Percentiles rank a stretch among this genome's conserved stretches.
Conservation (phyloP, 2,797 vertebrate species). For the Heterohyrax brucei region DNA sequence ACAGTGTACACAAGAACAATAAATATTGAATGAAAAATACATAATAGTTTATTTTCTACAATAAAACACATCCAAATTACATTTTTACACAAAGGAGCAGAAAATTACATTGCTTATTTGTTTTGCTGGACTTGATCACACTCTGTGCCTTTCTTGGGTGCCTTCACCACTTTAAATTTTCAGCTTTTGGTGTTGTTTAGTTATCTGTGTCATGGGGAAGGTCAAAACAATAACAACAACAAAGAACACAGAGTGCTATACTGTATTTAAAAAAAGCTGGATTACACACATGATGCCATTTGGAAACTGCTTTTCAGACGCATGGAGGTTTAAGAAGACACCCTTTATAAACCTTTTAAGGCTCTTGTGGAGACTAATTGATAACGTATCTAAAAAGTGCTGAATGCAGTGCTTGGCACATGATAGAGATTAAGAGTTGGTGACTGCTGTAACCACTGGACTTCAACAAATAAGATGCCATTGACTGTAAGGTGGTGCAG, state of each 20-base stretch:
- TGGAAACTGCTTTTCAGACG: conserved; percentile 20
- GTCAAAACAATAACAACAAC: not conserved
- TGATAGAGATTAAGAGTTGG: not conserved
- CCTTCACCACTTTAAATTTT: not conserved
- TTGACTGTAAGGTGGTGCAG: not conserved
- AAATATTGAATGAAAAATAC: conserved; percentile 24
- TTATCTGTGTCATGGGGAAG: not conserved
- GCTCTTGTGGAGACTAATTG: not conserved
- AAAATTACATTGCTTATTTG: not conserved
- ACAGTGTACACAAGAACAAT: conserved; percentile 5
- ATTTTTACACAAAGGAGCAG: conserved; percentile 1
- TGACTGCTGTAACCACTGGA: not conserved
- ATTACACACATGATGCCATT: not conserved
- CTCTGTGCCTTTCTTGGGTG: not conserved
- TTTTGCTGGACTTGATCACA: not conserved
- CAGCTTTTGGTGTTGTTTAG: conserved; percentile 2
- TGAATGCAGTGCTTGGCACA: not conserved
- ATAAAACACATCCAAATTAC: not conserved
- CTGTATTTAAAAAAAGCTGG: not conserved
- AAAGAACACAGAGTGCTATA: not conserved
- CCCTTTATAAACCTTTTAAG: not conserved
- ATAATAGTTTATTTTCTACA: conserved; percentile 8
- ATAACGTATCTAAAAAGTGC: not conserved
- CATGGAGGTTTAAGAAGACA: not conserved
- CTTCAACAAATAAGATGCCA: not conserved